Base-by-base conservation (phyloP, 1,140 invertebrate species). In the Batillaria attramentaria region DNA sequence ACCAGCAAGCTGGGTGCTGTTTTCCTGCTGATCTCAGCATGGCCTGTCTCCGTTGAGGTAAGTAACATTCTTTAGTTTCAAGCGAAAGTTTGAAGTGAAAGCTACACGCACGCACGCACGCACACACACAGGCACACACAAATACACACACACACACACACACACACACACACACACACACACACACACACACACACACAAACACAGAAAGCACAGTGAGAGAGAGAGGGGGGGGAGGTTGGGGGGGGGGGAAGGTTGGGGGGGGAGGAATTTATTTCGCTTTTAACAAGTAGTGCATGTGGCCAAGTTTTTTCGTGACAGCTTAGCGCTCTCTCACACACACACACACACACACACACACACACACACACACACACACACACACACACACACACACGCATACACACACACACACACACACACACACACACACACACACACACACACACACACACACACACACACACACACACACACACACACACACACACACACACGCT, bases 311-410 rank as follows among this genome's bases (percentile, higher is more conserved):
- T n/a, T n/a, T n/a, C n/a, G n/a, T n/a, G n/a, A n/a, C n/a, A n/a
- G n/a, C n/a, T n/a, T n/a, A n/a, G n/a, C 46, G 24, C 46, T 13
- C 46, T 13, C 46, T 13, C 46, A 50, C 46, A 50, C 46, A 50
- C 46, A 50, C 46, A 24, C 46, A 50, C 46, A 50, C 46, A 50
- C 46, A 50, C 46, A 50, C 46, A 50, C 46, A 50, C 46, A 50
- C 46, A 50, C 46, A 50, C 46, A 50, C 46, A 50, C 46, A 50
- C 46, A 50, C 46, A 50, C 46, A 50, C 46, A 50, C 46, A 50
- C 46, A 50, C 46, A 50, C 46, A 50, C 46, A 50, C 46, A 50
- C 46, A 50, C 46, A 50, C 46, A 50, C 46, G 24, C 46, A 50
- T 24, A 50, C 46, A 50, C 46, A 50, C 46, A 50, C 46, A 50